phyloP scores from a whole-genome alignment of 2,113 vertebrate species.

The Podarcis muralis region DNA sequence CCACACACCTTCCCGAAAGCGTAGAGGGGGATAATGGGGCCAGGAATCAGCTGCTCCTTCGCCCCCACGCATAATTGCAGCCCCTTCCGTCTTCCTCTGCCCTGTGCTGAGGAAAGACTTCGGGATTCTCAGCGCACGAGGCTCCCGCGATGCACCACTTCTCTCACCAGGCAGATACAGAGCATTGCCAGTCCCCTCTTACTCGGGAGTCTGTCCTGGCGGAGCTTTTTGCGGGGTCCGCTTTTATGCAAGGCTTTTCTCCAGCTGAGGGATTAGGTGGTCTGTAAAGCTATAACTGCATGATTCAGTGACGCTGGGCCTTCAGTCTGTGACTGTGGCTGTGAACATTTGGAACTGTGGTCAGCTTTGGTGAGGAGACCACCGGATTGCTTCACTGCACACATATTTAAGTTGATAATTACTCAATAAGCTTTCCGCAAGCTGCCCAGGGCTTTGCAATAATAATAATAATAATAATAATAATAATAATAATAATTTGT shows the following conservation, averaged over 20 bases:
- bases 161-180: background rate
- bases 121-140: background rate
- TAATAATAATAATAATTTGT: too few species aligned
- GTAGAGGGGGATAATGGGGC: too few species aligned
- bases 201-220: background rate
- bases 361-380: too few species aligned
- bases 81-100: background rate
- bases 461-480: too few species aligned
- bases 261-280: background rate
- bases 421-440: background rate
- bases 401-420: background rate
- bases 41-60: background rate
- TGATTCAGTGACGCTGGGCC: background rate
- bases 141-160: fast-evolving
- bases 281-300: background rate
- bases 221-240: background rate
- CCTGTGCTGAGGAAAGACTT: too few species aligned
- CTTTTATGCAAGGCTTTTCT: too few species aligned
- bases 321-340: too few species aligned
- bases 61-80: background rate
- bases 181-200: too few species aligned
- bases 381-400: background rate
- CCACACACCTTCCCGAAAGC: too few species aligned
- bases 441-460: background rate
- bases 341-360: background rate